Evolutionary conservation across 2,888 invertebrate genomes (phyloP), one percentile per base, ranked within the genome.

Genomic region (Cataglyphis rosenhaueri): DNA sequence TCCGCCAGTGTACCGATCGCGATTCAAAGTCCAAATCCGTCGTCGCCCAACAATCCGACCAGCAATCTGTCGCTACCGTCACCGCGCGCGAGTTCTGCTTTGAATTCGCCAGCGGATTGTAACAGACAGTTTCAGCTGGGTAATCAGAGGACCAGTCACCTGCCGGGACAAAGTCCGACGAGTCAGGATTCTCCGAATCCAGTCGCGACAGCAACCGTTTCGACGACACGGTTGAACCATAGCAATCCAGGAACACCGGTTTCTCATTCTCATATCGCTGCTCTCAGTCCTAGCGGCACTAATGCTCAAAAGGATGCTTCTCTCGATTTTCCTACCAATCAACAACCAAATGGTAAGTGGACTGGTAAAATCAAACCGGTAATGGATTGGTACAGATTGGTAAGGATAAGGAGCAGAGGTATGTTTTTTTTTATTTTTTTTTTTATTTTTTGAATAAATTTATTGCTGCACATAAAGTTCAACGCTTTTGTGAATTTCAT

Each of bases 181-280:
- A 96, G 95, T 92, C 96, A 96, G 92, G 96, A 96, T 91, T 96
- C 96, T 32, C 96, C 97, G 12, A 94, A 94, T 85, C 94, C 94
- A 10, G 90, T 89, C 3, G 90, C 88, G 32, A 90, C 90, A 76
- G 83, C 85, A 15, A 85, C 91, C 0, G 89, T 94, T 44, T 93
- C 94, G 15, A 91, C 93, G 29, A 91, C 93, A 44, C 91, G 94
- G 89, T 94, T 96, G 83, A 96, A 96, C 93, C 96, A 96, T 89
- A 97, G 97, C 90, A 97, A 97, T 94, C 97, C 97, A 12, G 96
- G 97, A 75, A 97, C 97, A 38, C 97, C 97, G 0, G 96, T 97
- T 12, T 96, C 96, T 74, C 94, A 94, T 83, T 93, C 93, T n/a
- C 94, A 94, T 82, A 90, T 93, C 21, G 88, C 93, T 1, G 92